A percentile compares a stretch with the other conserved stretches of the same genome.
These are phyloP conservation scores for Drosophila anceps DNA, from an alignment of 2,888 invertebrate species.

Conservation along the genomic window DNA sequence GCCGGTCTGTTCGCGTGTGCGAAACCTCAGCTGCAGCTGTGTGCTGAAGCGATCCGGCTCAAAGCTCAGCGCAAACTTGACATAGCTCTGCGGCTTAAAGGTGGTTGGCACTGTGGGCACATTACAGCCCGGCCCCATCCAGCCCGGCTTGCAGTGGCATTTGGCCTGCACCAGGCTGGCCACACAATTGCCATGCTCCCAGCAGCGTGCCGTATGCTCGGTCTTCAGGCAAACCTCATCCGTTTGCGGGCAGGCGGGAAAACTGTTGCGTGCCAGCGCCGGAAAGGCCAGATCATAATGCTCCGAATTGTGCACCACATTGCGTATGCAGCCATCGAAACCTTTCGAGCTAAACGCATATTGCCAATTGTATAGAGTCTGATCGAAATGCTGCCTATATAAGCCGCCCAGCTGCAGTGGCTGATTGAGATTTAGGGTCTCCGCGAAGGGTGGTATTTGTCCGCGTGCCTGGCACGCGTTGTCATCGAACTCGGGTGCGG, in stretches of 20 bases:
- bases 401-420: constrained; percentile 97
- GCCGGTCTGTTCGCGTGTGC: constrained; percentile 96
- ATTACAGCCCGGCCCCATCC: constrained; percentile 94
- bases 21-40: constrained; percentile 95
- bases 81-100: constrained; percentile 96
- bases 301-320: constrained; percentile 97
- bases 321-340: constrained; percentile 98
- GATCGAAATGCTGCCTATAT: constrained; percentile 95
- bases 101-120: constrained; percentile 94
- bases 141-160: constrained; percentile 98
- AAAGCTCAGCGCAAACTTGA: constrained; percentile 97
- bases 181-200: constrained; percentile 96
- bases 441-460: constrained; percentile 96
- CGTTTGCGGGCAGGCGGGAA: constrained; percentile 95
- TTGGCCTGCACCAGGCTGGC: constrained; percentile 95
- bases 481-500: constrained; percentile 94
- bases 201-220: constrained; percentile 93
- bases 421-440: constrained; percentile 96
- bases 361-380: constrained; percentile 94
- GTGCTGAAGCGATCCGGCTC: constrained; percentile 96
- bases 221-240: constrained; percentile 96
- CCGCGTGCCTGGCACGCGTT: constrained; percentile 95
- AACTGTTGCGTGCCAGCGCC: constrained; percentile 93
- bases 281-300: constrained; percentile 97
- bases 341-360: constrained; percentile 95